Base-by-base conservation (phyloP, 2,888 invertebrate genomes). In the Andrena flavipes region DNA sequence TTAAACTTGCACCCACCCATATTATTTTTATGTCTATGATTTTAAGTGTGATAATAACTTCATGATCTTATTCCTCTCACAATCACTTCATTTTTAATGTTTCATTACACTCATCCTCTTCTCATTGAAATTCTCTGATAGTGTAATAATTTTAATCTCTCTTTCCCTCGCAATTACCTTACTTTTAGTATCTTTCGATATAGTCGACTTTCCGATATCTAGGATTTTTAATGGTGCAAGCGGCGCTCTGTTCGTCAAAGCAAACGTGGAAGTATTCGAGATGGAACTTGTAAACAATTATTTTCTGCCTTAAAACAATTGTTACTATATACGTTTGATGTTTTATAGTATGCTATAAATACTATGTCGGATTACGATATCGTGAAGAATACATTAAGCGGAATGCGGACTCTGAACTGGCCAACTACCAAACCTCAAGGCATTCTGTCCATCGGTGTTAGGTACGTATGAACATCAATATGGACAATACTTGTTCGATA, bases 391-490 rank as follows among this genome's bases (percentile, higher is more conserved):
- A 63, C n/a, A 4, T 42, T 56, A 0, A 7, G 8, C 23, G 42
- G 2, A 10, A 81, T 69, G 74, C 7, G 59, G 5, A 29, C 81
- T 30, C n/a, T 64, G 13, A 64, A 63, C 29, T 64, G 64, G 2
- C n/a, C 73, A 35, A 16, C 33, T 0, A 51, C 35, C 33, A 80
- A 69, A 23, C 29, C 23, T 59, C 81, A 29, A 20, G 63, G 49
- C 8, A 56, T 42, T 0, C 16, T 69, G 26, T 64, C 63, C 0
- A 51, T 81, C 54, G 74, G 81, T 65, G 82, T 81, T 23, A 59
- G 69, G 81, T 81, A 69, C 7, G 81, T 81, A 59, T 33, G 26
- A 26, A 67, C 29, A 42, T 42, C 42, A 23, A 6, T 10, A 20
- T 51, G 8, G 8, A 51, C 20, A 51, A 20, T 51, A n/a, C 51